Evolutionary conservation across 2,888 invertebrate species (phyloP).

Genomic region (Aleiodes alternator): DNA sequence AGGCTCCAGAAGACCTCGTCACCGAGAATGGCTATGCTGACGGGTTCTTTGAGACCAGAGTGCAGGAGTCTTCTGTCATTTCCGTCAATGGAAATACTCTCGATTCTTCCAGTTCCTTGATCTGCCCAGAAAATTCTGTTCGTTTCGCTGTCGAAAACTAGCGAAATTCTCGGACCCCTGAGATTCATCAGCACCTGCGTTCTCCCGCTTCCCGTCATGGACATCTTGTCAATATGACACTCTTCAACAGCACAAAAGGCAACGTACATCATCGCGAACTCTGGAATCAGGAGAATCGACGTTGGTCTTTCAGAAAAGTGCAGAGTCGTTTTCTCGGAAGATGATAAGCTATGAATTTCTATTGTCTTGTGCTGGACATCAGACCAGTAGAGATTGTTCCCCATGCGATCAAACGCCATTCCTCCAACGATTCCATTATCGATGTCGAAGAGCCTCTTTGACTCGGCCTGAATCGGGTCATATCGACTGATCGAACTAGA

Average conservation of each 20-base stretch:
- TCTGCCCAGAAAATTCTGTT: conserved; percentile 83
- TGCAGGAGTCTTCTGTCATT: conserved; percentile 73
- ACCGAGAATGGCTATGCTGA: conserved; percentile 80
- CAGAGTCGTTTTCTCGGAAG: conserved; percentile 79
- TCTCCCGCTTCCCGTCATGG: conserved; percentile 81
- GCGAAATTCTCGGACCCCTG: conserved; percentile 77
- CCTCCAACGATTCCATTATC: conserved; percentile 77
- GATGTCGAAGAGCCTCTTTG: conserved; percentile 69
- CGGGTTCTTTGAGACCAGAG: conserved; percentile 74
- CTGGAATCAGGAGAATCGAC: conserved; percentile 82
- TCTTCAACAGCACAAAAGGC: conserved; percentile 59
- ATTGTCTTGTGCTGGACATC: conserved; percentile 81
- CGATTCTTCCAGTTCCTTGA: conserved; percentile 81
- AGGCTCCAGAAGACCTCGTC: conserved; percentile 84
- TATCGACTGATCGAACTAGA: conserved; percentile 59
- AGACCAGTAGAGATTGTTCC: conserved; percentile 85
- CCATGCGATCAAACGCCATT: conserved; percentile 82
- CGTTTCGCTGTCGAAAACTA: conserved; percentile 78
- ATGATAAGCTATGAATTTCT: conserved; percentile 82
- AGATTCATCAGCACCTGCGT: conserved; percentile 73
- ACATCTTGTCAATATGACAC: conserved; percentile 81
- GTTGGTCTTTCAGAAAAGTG: conserved; percentile 80
- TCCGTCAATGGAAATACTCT: conserved; percentile 81
- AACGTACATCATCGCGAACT: conserved; percentile 73
- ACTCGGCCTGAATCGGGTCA: conserved; percentile 49